Evolutionary conservation across 2,797 vertebrate genomes (phyloP).

Genomic region (Coccyzus lansbergi): DNA sequence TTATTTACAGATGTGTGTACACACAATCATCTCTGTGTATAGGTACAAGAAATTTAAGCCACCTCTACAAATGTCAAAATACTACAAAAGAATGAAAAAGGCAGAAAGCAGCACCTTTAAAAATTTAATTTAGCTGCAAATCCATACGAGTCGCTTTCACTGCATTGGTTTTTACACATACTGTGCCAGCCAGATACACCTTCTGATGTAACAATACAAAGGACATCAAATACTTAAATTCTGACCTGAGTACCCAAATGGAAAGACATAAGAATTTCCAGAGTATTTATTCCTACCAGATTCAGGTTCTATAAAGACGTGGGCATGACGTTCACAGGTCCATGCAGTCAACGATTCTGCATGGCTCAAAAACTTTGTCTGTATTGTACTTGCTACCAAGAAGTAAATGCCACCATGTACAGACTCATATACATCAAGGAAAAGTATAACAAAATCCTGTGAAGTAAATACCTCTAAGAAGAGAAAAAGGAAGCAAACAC

Average conservation of each 20-base stretch:
- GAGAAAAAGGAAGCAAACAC: neutral
- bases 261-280: neutral
- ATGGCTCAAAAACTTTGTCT: neutral
- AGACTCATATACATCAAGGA: neutral
- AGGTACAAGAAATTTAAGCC: neutral
- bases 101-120: neutral
- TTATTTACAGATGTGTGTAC: accelerated
- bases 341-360: neutral
- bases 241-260: neutral
- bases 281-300: neutral
- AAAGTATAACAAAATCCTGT: neutral
- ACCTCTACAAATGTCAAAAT: neutral
- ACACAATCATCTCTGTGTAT: neutral
- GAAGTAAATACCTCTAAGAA: neutral
- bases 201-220: neutral
- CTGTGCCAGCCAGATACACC: neutral
- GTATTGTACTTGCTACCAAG: neutral
- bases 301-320: neutral
- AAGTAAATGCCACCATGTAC: neutral
- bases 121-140: neutral
- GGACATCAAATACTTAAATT: neutral
- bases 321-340: neutral
- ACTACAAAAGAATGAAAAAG: neutral
- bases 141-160: neutral
- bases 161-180: neutral